Evolutionary conservation across 2,888 invertebrate genomes (phyloP).

Genomic region (Allygus modestus): DNA sequence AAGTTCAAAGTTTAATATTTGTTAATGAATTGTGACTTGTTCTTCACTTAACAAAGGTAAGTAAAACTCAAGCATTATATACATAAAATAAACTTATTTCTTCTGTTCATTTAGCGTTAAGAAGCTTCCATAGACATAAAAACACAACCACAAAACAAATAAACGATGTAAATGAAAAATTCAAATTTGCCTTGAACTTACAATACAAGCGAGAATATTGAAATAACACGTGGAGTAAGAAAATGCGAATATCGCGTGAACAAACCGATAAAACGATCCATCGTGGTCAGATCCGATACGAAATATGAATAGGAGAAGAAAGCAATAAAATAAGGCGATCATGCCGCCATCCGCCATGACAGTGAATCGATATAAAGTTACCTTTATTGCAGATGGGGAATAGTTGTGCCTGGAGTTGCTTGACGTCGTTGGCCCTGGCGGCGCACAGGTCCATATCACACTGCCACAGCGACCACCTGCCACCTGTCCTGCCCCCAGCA

Average conservation of each 20-base stretch:
- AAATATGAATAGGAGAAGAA: not conserved
- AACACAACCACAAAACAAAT: too few relatives aligned
- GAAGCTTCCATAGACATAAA: too few relatives aligned
- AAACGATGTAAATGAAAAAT: too few relatives aligned
- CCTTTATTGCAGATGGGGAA: constrained; percentile 70
- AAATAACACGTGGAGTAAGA: too few relatives aligned
- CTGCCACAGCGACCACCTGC: constrained; percentile 15
- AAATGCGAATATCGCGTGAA: not conserved
- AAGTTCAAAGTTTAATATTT: too few relatives aligned
- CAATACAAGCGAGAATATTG: too few relatives aligned
- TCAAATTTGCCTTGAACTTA: too few relatives aligned
- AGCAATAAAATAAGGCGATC: not conserved
- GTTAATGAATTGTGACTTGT: too few relatives aligned
- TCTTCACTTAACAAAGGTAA: too few relatives aligned
- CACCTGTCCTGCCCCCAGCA: not conserved
- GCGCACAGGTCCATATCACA: constrained; percentile 60
- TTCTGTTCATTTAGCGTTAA: too few relatives aligned
- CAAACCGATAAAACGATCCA: not conserved
- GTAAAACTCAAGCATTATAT: too few relatives aligned
- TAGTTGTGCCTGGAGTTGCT: constrained; percentile 69
- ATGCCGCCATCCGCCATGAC: not conserved
- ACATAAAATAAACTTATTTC: too few relatives aligned
- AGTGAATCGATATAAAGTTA: constrained; percentile 62
- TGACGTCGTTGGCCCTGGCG: constrained; percentile 65
- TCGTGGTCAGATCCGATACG: constrained; percentile 16